phyloP scores from a whole-genome alignment of 2,113 vertebrate genomes.

The Myxocyprinus asiaticus region DNA sequence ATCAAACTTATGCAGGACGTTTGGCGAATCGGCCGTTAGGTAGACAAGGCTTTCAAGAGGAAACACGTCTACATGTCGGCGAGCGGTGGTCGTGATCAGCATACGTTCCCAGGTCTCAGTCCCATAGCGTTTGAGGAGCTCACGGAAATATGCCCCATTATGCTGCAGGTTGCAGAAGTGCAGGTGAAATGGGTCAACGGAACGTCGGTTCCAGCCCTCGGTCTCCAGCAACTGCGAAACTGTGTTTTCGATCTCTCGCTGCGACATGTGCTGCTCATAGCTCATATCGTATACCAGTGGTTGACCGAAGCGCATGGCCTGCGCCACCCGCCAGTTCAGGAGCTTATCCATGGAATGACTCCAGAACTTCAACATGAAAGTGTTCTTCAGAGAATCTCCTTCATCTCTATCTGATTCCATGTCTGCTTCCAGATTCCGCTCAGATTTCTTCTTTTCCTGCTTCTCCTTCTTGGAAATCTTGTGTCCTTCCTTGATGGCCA shows the following conservation, averaged over 20 bases:
- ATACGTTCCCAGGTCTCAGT: conserved; percentile 78
- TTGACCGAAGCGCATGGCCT: conserved; percentile 89
- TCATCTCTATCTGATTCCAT: conserved; percentile 23
- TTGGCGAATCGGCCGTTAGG: conserved; percentile 92
- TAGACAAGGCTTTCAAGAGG: conserved; percentile 85
- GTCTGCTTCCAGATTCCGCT: conserved; percentile 68
- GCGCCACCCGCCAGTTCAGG: conserved; percentile 79
- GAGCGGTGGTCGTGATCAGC: conserved; percentile 81
- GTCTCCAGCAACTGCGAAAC: conserved; percentile 81
- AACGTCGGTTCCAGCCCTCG: conserved; percentile 82
- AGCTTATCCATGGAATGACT: conserved; percentile 62
- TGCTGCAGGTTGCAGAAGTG: conserved; percentile 87
- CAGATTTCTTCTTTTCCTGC: conserved; percentile 67
- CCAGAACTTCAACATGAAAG: conserved; percentile 71
- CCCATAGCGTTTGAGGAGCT: conserved; percentile 80
- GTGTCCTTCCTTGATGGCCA: conserved; percentile 76
- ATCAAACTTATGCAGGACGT: conserved; percentile 84
- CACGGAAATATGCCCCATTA: conserved; percentile 69
- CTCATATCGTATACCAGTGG: conserved; percentile 93
- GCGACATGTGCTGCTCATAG: conserved; percentile 83
- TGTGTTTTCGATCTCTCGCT: conserved; percentile 78
- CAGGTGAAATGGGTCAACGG: conserved; percentile 86
- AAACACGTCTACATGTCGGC: conserved; percentile 80
- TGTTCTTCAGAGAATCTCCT: conserved; percentile 55
- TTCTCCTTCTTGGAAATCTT: conserved; percentile 77